Evolutionary conservation across 2,113 vertebrate species (phyloP).

Genomic region (Peromyscus leucopus): DNA sequence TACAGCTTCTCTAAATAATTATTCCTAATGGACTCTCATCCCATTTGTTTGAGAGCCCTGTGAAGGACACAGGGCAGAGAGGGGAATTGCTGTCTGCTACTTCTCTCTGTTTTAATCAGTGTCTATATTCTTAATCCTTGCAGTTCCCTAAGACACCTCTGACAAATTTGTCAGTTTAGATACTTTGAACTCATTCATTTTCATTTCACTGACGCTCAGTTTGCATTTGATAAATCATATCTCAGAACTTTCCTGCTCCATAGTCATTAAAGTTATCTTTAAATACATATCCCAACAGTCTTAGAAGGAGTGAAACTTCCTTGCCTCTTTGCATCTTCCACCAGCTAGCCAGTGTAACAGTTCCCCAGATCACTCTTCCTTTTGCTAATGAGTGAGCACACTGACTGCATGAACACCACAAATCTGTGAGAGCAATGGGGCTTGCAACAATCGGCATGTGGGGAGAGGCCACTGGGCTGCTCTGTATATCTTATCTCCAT

Average conservation of each 20-base stretch:
- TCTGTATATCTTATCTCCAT: neutral
- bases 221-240: neutral
- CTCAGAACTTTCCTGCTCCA: neutral
- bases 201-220: neutral
- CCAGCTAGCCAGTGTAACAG: neutral
- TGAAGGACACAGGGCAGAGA: accelerated
- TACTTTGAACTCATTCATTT: neutral
- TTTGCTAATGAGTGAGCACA: neutral
- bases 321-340: neutral
- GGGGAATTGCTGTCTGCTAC: neutral
- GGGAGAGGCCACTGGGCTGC: accelerated
- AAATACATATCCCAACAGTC: neutral
- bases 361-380: no score
- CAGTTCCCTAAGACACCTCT: neutral
- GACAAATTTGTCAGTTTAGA: neutral
- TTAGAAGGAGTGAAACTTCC: neutral
- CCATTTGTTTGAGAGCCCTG: accelerated
- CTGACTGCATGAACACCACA: neutral
- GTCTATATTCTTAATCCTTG: neutral
- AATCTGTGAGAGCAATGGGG: neutral
- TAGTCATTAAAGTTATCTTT: neutral
- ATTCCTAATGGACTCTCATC: neutral
- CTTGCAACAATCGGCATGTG: neutral
- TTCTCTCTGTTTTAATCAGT: neutral
- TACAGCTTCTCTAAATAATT: neutral